Base-by-base conservation (phyloP, 2,888 invertebrate genomes). In the Agrochola litura region DNA sequence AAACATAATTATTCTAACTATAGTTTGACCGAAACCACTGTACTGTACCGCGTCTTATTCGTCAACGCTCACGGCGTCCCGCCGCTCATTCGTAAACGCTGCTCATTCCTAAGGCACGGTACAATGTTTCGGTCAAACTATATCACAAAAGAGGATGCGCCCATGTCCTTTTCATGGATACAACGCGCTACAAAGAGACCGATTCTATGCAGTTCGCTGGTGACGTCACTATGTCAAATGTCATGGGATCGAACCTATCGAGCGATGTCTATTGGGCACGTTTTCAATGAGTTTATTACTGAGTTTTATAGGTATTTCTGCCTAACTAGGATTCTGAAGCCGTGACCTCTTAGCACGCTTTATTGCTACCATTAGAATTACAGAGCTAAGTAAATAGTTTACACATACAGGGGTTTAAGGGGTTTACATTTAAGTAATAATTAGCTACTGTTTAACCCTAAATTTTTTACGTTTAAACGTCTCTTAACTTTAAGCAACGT, bases 191-290 rank as follows among this genome's bases (percentile, higher is more conserved):
- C 58, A 76, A 41, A 75, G 16, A 25, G 49, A 37, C 49, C 25
- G 49, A 66, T 46, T 78, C n/a, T 63, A 66, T n/a, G 56, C n/a
- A 77, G 16, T 67, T 54, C 37, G 10, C 41, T 46, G 25, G 67
- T 82, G 79, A 68, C 41, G 67, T 64, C 67, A 78, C 25, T 30
- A 52, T 58, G 54, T 65, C 52, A 71, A 71, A 82, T 71, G 83
- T 77, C 78, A 77, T 41, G 77, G 61, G 25, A 22, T 71, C 77
- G 14, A 67, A 30, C 58, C 56, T 46, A 63, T 52, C 37, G 41
- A 61, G 37, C 10, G 37, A 37, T 64, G 52, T 70, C 66, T 68
- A 78, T 49, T 25, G 54, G 54, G 49, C 78, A 79, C 83, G 83
- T 61, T 81, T 82, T 52, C 65, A 61, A 43, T 76, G 8, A 46